Evolutionary conservation across 2,797 vertebrate species (phyloP).

Genomic region (Xenopus petersii): DNA sequence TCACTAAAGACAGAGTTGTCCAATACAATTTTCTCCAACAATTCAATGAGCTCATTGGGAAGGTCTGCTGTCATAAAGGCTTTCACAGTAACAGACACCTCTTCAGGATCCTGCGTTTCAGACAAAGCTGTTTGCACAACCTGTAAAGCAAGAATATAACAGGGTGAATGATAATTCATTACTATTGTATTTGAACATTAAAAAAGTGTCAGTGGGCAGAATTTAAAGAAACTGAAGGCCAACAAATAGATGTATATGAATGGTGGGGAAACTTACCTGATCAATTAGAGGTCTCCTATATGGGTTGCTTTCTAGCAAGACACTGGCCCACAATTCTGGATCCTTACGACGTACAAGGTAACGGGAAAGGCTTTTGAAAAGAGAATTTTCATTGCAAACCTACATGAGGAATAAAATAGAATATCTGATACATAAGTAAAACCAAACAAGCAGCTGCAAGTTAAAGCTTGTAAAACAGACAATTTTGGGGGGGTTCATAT

Average conservation of each 20-base stretch:
- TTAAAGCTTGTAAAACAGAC: too few species aligned
- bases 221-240: too few species aligned
- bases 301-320: constrained; percentile 91
- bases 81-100: constrained; percentile 97
- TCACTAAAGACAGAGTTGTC: constrained; percentile 89
- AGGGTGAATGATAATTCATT: too few species aligned
- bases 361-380: constrained; percentile 96
- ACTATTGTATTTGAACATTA: too few species aligned
- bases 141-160: constrained; percentile 58
- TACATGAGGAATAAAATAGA: constrained; percentile 50
- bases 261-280: constrained; percentile 71
- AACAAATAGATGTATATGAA: too few species aligned
- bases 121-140: constrained; percentile 97
- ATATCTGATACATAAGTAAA: too few species aligned
- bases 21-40: constrained; percentile 91
- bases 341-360: constrained; percentile 95
- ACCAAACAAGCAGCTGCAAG: too few species aligned
- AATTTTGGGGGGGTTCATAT: too few species aligned
- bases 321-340: constrained; percentile 92
- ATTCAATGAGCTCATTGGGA: constrained; percentile 91
- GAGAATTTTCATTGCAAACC: constrained; percentile 98
- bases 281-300: constrained; percentile 91
- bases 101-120: constrained; percentile 97
- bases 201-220: too few species aligned
- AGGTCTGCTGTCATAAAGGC: constrained; percentile 97